These are phyloP conservation scores for Knipowitschia caucasica DNA, from an alignment of 2,797 vertebrate genomes.

Conservation along the genomic window DNA sequence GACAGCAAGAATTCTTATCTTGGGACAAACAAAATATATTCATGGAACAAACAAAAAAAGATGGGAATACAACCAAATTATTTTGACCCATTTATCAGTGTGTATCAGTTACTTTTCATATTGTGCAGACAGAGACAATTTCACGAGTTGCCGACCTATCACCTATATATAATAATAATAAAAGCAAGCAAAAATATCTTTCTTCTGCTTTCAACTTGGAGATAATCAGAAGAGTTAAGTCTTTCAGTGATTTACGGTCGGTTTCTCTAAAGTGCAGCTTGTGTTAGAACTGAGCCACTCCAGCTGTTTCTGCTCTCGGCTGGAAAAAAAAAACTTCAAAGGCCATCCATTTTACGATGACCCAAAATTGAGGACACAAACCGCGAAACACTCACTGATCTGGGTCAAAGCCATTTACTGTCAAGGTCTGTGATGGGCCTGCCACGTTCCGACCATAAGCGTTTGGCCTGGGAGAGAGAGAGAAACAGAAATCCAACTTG, in stretches of 20 bases:
- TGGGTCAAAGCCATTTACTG: neutral
- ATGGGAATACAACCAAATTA: too few species aligned
- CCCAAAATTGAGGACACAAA: slow-evolving; percentile 34
- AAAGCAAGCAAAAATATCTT: neutral
- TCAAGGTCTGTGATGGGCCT: neutral
- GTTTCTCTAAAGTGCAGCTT: slow-evolving; percentile 29
- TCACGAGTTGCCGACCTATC: too few species aligned
- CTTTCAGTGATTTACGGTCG: slow-evolving; percentile 24
- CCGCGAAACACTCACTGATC: slow-evolving; percentile 32
- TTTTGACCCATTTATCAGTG: too few species aligned
- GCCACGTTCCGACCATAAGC: neutral
- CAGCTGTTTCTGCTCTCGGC: slow-evolving; percentile 55
- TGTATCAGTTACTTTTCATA: too few species aligned
- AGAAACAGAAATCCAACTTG: too few species aligned
- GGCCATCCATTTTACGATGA: slow-evolving; percentile 55
- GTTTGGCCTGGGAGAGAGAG: too few species aligned
- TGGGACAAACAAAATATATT: too few species aligned
- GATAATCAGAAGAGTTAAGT: slow-evolving; percentile 6
- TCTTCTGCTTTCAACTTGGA: neutral
- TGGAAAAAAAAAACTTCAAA: slow-evolving; percentile 48
- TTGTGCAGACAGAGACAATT: too few species aligned
- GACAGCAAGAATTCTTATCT: too few species aligned
- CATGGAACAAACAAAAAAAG: too few species aligned
- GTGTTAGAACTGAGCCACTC: slow-evolving; percentile 49
- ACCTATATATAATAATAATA: too few species aligned